phyloP scores from a whole-genome alignment of 2,113 vertebrate species.

The Neodon shergylaensis region DNA sequence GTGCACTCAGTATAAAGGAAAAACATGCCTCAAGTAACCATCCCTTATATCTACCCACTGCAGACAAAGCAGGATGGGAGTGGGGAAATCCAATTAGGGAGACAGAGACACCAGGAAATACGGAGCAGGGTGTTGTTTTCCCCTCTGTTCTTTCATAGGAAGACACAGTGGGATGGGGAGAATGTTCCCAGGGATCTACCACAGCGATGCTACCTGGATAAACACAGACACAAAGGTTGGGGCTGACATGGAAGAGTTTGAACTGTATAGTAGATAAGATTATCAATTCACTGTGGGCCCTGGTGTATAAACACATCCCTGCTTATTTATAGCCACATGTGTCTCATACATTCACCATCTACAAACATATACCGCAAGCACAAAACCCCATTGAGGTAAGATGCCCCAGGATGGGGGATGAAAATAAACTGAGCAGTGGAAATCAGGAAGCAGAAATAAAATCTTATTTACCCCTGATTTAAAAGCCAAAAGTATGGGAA shows the following conservation, averaged over 20 bases:
- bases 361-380: neutral
- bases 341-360: constrained; percentile 2
- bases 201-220: constrained; percentile 41
- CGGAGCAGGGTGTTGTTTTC: constrained; percentile 59
- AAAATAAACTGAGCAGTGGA: constrained; percentile 64
- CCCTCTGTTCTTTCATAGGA: constrained; percentile 53
- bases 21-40: constrained; percentile 36
- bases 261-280: constrained; percentile 23
- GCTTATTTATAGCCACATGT: constrained; percentile 47
- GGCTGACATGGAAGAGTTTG: constrained; percentile 46
- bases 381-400: neutral
- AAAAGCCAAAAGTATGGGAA: constrained; percentile 67
- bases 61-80: constrained; percentile 60
- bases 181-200: constrained; percentile 38
- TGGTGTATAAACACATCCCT: constrained; percentile 55
- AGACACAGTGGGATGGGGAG: constrained; percentile 66
- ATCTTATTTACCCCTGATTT: constrained; percentile 79
- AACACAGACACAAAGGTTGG: constrained; percentile 61
- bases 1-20: constrained; percentile 24
- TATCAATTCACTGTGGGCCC: neutral
- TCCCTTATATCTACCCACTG: neutral
- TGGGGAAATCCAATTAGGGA: neutral
- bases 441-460: constrained; percentile 74
- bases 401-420: neutral
- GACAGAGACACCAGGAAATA: constrained; percentile 64